Base-by-base conservation (phyloP, 2,888 invertebrate species). In the Rhingia campestris region DNA sequence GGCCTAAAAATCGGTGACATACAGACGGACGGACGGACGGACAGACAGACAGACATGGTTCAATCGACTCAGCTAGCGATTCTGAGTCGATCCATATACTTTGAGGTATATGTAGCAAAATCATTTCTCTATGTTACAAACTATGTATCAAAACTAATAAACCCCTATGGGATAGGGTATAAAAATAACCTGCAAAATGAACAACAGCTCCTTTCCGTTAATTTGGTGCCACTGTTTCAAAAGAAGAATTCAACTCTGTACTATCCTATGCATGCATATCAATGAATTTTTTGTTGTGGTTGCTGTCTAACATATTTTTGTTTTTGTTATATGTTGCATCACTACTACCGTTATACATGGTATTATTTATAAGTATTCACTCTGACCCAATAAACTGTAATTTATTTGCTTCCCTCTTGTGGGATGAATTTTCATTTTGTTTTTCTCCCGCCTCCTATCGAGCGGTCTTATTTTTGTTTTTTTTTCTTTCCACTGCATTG, bases 321-420 rank as follows among this genome's bases (percentile, higher is more conserved):
- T 22, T 59, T 39, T 32, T 51, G 3, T 49, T 9, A 4, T 37
- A 43, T 69, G 67, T 30, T 69, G 56, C 41, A 66, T 39, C 41
- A 67, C 35, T 35, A 54, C 35, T 6, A 35, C 43, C 22, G 22
- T 22, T 22, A 22, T 22, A 22, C 49, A 5, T 37, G 53, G 43
- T 53, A 35, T 63, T 63, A 73, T 73, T 72, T 63, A 61, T 53
- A 63, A 61, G 61, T 39, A 63, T 63, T 73, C 54, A 59, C 63
- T 64, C 6, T 72, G 72, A 79, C 79, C 79, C 59, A 72, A 64
- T 79, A 72, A 79, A 47, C 58, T 58, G 58, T 10, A 72, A 51
- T 79, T 72, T 72, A 72, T 79, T 79, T 53, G 72, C 59, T 72
- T 72, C 72, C 79, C 64, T 79, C 64, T 70, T 64, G 72, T 45